Evolutionary conservation across 2,113 vertebrate species (phyloP), one percentile per base, ranked within the genome.

Genomic region (Coreoperca whiteheadi): DNA sequence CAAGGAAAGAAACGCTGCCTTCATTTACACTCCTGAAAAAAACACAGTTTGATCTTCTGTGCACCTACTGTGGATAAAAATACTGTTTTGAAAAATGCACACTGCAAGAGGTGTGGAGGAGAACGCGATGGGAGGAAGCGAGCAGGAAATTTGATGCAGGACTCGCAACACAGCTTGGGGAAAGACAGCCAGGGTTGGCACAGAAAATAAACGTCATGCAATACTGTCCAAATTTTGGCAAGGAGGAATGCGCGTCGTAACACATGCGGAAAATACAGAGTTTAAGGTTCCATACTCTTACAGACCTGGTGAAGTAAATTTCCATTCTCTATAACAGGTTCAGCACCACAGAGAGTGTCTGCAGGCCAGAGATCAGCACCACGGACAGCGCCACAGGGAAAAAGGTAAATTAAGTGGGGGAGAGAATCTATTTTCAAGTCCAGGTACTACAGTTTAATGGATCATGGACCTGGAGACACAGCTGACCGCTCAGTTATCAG

Each of bases 401-500:
- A 14, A 37, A 61, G 73, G 20, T 2, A 20, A 75, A 37, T 79
- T 23, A 18, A 80, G 67, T 14, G 79, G 43, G 30, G 25, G 50
- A 56, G 18, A 46, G 43, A 59, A 61, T 72, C 56, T 68, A 71
- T 87, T 76, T 79, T 75, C 20, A 51, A 39, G 76, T 63, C 16
- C 51, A 76, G 34, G 41, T 56, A 60, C 69, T 84, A 11, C 68
- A 20, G n/a, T 51, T 48, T 28, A 60, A 53, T 46, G 43, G 73
- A 86, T 79, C 64, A 46, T 25, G n/a, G 46, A 76, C 37, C 50
- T 48, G 69, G 50, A 75, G 77, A 68, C 78, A 56, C 20, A 0
- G 10, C 32, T 56, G 82, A 68, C 53, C 20, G 28, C 83, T 46
- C 61, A 20, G 68, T 57, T 57, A 82, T 86, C 75, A 81, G 51